phyloP scores from a whole-genome alignment of 2,888 invertebrate genomes.

The Cinara cedri region DNA sequence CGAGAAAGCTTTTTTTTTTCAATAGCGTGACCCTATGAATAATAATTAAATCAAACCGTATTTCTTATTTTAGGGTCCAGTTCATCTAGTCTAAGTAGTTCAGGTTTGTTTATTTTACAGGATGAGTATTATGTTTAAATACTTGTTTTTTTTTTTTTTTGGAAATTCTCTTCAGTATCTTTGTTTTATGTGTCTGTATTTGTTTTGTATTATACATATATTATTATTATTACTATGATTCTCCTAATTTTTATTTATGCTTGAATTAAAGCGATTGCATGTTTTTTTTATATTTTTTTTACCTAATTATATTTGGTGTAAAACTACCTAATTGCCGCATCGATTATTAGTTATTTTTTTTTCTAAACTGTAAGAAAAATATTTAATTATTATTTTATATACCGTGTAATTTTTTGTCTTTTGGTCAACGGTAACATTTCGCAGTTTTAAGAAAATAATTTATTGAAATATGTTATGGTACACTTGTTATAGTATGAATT shows the following conservation, averaged over 20 bases:
- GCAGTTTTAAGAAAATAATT: no score
- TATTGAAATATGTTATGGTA: no score
- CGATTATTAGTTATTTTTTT: no score
- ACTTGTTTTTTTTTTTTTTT: not conserved
- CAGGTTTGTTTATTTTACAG: slow-evolving; percentile 61
- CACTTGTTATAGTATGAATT: not conserved
- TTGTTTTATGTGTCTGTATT: slow-evolving; percentile 51
- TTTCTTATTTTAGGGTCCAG: slow-evolving; percentile 62
- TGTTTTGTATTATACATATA: slow-evolving; percentile 48
- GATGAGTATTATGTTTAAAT: slow-evolving; percentile 2
- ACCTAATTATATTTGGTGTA: slow-evolving; percentile 11
- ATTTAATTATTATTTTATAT: not conserved
- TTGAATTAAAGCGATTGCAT: slow-evolving; percentile 49
- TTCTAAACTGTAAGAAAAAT: not conserved
- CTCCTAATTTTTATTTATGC: slow-evolving; percentile 42
- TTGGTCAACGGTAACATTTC: not conserved
- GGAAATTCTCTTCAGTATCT: slow-evolving; percentile 50
- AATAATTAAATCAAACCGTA: slow-evolving; percentile 13
- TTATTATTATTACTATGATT: no score
- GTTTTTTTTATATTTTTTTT: slow-evolving; percentile 16
- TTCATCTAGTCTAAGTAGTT: slow-evolving; percentile 63
- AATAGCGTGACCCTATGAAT: not conserved
- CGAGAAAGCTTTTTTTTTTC: slow-evolving; percentile 37
- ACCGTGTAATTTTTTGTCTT: not conserved
- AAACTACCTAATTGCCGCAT: slow-evolving; percentile 4